Conservation (phyloP, 2,113 vertebrate genomes). For the Eolophus roseicapilla region DNA sequence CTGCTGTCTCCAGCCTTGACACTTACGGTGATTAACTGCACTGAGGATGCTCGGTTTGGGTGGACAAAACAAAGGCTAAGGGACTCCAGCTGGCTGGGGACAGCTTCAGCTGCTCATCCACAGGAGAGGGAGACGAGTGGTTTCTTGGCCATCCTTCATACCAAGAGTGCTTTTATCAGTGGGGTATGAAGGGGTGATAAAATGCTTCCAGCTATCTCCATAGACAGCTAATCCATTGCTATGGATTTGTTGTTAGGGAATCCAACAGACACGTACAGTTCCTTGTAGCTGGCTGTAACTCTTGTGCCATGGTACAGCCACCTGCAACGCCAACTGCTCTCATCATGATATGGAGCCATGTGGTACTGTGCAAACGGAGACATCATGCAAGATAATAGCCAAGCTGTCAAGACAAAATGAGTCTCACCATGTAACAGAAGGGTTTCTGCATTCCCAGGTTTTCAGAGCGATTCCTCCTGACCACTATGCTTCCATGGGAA, state of each 20-base stretch:
- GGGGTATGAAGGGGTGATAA: background rate
- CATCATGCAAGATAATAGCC: background rate
- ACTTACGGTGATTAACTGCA: background rate
- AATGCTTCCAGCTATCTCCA: background rate
- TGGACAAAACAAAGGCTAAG: background rate
- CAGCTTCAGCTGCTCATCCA: background rate
- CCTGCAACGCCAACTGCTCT: background rate
- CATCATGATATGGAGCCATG: accelerated
- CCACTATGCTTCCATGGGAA: background rate
- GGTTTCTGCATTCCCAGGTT: background rate
- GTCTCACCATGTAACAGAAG: background rate
- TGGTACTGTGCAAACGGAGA: background rate
- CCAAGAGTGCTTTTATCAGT: background rate
- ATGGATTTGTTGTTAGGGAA: slow-evolving; percentile 6
- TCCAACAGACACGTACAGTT: accelerated
- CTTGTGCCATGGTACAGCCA: background rate
- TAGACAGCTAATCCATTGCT: slow-evolving; percentile 26
- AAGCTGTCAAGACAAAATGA: background rate
- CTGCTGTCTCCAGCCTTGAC: background rate
- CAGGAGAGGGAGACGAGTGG: background rate
- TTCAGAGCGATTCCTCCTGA: background rate
- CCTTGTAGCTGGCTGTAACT: background rate
- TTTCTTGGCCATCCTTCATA: background rate
- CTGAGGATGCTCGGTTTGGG: background rate
- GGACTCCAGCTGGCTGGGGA: background rate